Evolutionary conservation across 2,797 vertebrate species (phyloP).

Genomic region (Chrosomus eos): DNA sequence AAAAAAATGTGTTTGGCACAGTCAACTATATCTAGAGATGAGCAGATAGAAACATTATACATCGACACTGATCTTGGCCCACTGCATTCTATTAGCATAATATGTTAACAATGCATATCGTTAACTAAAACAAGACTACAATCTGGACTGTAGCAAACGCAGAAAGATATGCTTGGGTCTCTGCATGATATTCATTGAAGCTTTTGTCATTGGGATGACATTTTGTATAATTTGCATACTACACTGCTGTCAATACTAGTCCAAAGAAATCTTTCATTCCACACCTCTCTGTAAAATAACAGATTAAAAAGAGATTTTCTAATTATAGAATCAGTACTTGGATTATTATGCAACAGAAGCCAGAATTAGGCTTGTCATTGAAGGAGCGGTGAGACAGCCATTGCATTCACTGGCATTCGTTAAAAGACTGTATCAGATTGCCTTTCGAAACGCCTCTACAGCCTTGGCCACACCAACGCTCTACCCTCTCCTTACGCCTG

Average conservation of each 20-base stretch:
- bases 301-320: conserved; percentile 44
- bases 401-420: conserved; percentile 41
- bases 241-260: not conserved
- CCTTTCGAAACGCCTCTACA: conserved; percentile 43
- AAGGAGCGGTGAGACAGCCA: conserved; percentile 30
- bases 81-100: conserved; percentile 64
- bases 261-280: not conserved
- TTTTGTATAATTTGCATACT: not conserved
- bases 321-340: conserved; percentile 31
- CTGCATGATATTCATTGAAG: not conserved
- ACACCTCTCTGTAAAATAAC: conserved; percentile 39
- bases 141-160: conserved; percentile 9
- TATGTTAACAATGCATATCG: conserved; percentile 57
- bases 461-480: conserved; percentile 34
- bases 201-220: not conserved
- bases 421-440: conserved; percentile 57
- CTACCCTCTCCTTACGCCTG: conserved; percentile 30
- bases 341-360: conserved; percentile 48
- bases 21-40: conserved; percentile 14
- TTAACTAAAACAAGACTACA: conserved; percentile 51
- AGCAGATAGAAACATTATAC: conserved; percentile 56
- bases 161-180: conserved; percentile 2
- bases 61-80: conserved; percentile 60
- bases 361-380: conserved; percentile 36
- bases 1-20: not conserved